phyloP scores from a whole-genome alignment of 2,888 invertebrate species.

The Eupithecia inturbata region DNA sequence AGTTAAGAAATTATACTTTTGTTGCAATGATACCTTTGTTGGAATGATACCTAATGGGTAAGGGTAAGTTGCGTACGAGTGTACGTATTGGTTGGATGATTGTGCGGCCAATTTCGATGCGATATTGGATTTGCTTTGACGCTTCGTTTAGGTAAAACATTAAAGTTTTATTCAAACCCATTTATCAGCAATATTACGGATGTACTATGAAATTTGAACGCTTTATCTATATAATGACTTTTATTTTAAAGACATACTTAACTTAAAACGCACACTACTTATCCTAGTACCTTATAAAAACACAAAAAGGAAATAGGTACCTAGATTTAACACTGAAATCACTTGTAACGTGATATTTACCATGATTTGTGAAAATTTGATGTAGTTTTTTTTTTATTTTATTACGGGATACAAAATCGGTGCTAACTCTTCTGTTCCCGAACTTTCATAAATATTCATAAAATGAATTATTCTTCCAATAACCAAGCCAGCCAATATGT shows the following conservation, averaged over 20 bases:
- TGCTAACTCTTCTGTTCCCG: conserved; percentile 15
- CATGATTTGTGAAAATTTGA: not conserved
- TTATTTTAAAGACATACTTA: not conserved
- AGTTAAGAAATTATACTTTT: conserved; percentile 51
- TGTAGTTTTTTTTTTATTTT: not conserved
- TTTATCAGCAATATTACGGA: not conserved
- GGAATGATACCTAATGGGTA: conserved; percentile 14
- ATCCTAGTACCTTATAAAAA: not conserved
- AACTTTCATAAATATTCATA: conserved; percentile 1
- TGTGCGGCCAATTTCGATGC: not conserved
- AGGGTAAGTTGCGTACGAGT: conserved; percentile 27
- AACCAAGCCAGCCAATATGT: conserved; percentile 20
- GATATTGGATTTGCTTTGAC: not conserved
- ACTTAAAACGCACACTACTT: not conserved
- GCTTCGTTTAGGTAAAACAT: not conserved
- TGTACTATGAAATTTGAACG: not conserved
- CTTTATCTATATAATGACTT: not conserved
- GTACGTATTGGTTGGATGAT: conserved; percentile 27
- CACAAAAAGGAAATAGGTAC: not conserved
- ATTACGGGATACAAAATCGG: conserved; percentile 13
- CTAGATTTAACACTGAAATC: not conserved
- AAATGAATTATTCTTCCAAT: conserved; percentile 10
- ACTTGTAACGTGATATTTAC: not conserved
- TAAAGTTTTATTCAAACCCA: not conserved
- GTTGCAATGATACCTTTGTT: conserved; percentile 4